phyloP scores from a whole-genome alignment of 2,888 invertebrate species.

The Drosophila vallismaia region DNA sequence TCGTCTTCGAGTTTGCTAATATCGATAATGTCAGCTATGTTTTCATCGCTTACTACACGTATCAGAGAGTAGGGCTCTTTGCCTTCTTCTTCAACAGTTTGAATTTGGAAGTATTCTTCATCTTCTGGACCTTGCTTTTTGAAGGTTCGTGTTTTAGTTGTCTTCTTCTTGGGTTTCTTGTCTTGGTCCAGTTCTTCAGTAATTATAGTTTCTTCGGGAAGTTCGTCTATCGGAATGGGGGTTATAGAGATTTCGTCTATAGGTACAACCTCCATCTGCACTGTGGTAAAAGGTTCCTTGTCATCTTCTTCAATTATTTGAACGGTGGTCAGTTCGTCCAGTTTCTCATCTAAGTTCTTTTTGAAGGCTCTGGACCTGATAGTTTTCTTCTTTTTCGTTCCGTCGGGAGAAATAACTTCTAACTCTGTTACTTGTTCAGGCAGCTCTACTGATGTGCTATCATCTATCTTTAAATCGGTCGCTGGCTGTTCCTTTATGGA shows the following conservation, averaged over 20 bases:
- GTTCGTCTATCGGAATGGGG: conserved; percentile 79
- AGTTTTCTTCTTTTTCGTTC: conserved; percentile 77
- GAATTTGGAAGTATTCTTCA: conserved; percentile 84
- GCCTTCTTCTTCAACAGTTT: conserved; percentile 84
- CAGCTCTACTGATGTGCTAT: conserved; percentile 72
- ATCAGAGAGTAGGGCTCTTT: conserved; percentile 83
- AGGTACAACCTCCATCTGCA: conserved; percentile 74
- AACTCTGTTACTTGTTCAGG: conserved; percentile 82
- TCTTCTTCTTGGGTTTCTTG: conserved; percentile 81
- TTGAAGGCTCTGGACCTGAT: conserved; percentile 82
- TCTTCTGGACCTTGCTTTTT: conserved; percentile 82
- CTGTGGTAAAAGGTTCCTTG: conserved; percentile 76
- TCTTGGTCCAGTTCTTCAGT: conserved; percentile 80
- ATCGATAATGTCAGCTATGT: conserved; percentile 81
- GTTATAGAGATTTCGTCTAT: conserved; percentile 71
- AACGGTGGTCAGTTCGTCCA: conserved; percentile 83
- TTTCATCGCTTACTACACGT: conserved; percentile 83
- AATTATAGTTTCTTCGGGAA: conserved; percentile 80
- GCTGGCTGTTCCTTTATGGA: conserved; percentile 73
- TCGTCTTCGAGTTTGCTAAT: conserved; percentile 82
- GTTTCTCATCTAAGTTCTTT: conserved; percentile 81
- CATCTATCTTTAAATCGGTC: conserved; percentile 32
- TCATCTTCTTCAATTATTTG: conserved; percentile 81
- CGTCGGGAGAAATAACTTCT: conserved; percentile 77
- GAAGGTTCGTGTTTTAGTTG: conserved; percentile 84